Conservation (phyloP, 2,888 invertebrate genomes). For the Trypoxylon attenuatum region DNA sequence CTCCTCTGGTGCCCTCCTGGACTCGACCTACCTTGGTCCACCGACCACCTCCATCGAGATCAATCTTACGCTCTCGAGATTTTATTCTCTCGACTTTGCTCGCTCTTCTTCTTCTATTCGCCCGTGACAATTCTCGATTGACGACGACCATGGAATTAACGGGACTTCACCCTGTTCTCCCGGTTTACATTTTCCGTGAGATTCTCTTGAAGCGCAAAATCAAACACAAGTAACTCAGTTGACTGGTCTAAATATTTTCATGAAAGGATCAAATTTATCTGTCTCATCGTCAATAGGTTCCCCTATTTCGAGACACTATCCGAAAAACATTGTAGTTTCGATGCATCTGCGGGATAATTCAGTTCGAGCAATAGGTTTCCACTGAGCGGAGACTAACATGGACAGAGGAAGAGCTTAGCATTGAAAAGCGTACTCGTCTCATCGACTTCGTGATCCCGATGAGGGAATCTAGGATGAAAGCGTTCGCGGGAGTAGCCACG, state of each 20-base stretch:
- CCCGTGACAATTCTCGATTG: constrained; percentile 18
- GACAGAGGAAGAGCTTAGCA: constrained; percentile 27
- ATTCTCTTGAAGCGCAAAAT: constrained; percentile 5
- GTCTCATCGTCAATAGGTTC: no score
- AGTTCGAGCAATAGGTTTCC: no score
- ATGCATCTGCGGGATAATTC: no score
- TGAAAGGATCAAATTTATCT: no score
- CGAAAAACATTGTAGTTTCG: no score
- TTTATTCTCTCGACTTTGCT: constrained; percentile 17
- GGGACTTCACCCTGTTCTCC: neutral
- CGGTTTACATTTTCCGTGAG: neutral
- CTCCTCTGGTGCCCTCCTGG: constrained; percentile 50
- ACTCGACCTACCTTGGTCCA: constrained; percentile 54
- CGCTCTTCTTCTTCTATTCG: constrained; percentile 12
- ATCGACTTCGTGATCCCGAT: constrained; percentile 38
- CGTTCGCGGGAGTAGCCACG: constrained; percentile 22
- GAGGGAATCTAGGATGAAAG: constrained; percentile 30
- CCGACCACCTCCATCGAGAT: constrained; percentile 34
- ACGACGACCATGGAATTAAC: no score
- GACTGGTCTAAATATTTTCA: no score
- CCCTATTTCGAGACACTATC: no score
- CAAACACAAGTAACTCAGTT: no score
- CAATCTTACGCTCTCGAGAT: constrained; percentile 16
- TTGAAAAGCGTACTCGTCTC: constrained; percentile 43
- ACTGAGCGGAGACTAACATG: no score